Evolutionary conservation across 2,888 invertebrate genomes (phyloP), one percentile per base, ranked within the genome.

Genomic region (Pristionchus exspectatus): DNA sequence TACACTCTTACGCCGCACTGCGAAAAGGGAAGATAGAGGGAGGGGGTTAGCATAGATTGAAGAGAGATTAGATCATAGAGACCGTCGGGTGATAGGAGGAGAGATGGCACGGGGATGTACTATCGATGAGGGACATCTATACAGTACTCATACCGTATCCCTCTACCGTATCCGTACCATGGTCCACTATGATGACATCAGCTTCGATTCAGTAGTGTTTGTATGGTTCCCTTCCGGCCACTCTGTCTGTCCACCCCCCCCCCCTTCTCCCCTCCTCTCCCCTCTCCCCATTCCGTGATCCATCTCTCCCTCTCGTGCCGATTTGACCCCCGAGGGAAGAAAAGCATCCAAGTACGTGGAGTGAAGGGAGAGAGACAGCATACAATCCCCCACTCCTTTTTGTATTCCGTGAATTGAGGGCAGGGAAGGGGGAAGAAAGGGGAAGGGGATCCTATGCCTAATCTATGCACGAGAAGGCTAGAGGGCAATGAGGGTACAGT

Each of bases 271-370:
- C 44, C 44, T 50, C 54, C 56, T 27, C 83, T 16, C 83, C 30
- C 27, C 56, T 83, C 83, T 83, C 83, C 24, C 83, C 18, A 27
- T 50, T 81, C 81, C 81, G 44, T 81, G 81, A 33, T 50, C n/a
- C 24, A n/a, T n/a, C 24, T 81, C 50, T 81, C 81, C n/a, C 38
- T 44, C 54, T 50, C 83, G 33, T 83, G 83, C 83, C 83, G 54
- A 83, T 54, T 77, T 83, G 83, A 83, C 83, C 83, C 83, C 56
- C 83, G 56, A 44, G 83, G 54, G 83, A 83, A 56, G 77, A 77
- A 77, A 77, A 77, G 77, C 77, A 77, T 77, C 44, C 21, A 24
- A 77, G 77, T 77, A 77, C 77, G 77, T 77, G 83, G 83, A 83
- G 30, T 54, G 83, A 14, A 50, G 50, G 16, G 77, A 27, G 83